Evolutionary conservation across 2,113 vertebrate species (phyloP).

Genomic region (Chinchilla lanigera): DNA sequence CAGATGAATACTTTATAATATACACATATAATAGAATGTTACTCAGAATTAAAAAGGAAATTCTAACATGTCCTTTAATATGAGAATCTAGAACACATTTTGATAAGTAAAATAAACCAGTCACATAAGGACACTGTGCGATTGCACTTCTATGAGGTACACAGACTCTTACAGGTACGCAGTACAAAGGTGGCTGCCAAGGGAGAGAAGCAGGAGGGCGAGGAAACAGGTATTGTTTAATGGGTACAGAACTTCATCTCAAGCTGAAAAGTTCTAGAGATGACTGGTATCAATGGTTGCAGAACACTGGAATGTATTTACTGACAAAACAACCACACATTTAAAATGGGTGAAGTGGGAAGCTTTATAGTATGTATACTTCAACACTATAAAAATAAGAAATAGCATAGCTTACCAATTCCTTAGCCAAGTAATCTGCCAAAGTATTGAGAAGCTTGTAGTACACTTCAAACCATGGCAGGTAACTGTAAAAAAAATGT

Average conservation of each 20-base stretch:
- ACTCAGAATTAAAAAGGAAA: not conserved
- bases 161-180: not conserved
- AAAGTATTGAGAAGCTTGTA: conserved; percentile 98
- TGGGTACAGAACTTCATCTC: not conserved
- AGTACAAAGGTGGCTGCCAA: not conserved
- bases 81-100: not conserved
- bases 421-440: conserved; percentile 97
- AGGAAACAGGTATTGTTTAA: no score
- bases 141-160: no score
- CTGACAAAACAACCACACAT: not conserved
- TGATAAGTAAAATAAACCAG: not conserved
- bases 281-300: not conserved
- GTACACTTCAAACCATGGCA: conserved; percentile 99
- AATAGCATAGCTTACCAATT: conserved; percentile 90
- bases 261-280: not conserved
- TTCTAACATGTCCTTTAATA: not conserved
- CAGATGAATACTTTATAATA: not conserved
- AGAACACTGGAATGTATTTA: not conserved
- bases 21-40: no score
- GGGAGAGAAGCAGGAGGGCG: not conserved
- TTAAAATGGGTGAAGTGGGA: not conserved
- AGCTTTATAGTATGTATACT: not conserved
- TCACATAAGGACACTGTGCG: not conserved
- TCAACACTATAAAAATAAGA: not conserved
- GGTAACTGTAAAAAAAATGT: conserved; percentile 90